Base-by-base conservation (phyloP, 1,140 invertebrate species). In the Drosophila sturtevanti region DNA sequence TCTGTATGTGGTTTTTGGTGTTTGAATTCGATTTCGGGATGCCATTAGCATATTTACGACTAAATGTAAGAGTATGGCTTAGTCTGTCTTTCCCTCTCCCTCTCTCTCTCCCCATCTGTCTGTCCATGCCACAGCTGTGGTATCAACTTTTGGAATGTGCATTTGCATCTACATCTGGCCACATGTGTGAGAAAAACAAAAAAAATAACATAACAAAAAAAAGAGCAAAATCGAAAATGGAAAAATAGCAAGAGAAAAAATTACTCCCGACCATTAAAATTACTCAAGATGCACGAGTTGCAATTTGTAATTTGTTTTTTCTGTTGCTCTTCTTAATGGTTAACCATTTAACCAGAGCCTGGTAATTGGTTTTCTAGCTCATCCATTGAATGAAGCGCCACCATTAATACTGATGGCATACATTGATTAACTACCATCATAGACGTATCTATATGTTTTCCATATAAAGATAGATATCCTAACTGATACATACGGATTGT, bases 101-200 rank as follows among this genome's bases (percentile, higher is more conserved):
- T 54, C 54, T 41, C 35, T 21, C 56, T 24, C 35, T 54, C 70
- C 2, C 59, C n/a, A 59, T 58, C 55, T 37, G 21, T 35, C 18
- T 44, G 44, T 52, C 27, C 4, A 31, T 31, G 27, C 3, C 3
- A 51, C 72, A 75, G 72, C 72, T 75, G 72, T 7, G 59, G 64
- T 34, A n/a, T 11, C 16, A 27, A 34, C 72, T 41, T 34, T 76
- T 76, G 72, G 72, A 75, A 76, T 76, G 72, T 72, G 58, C 61
- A 52, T 75, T 55, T 65, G 72, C 72, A 76, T 76, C 75, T 75
- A 72, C 72, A 74, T 68, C 68, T 76, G 58, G 56, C 56, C 72
- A 60, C 71, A 75, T 75, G 63, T 75, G 71, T 63, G 51, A 18
- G 37, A 44, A 10, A 58, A 21, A 16, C 18, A 31, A 35, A 11